These are phyloP conservation scores for Meleagris gallopavo DNA, from an alignment of 2,113 vertebrate genomes.

Conservation along the genomic window DNA sequence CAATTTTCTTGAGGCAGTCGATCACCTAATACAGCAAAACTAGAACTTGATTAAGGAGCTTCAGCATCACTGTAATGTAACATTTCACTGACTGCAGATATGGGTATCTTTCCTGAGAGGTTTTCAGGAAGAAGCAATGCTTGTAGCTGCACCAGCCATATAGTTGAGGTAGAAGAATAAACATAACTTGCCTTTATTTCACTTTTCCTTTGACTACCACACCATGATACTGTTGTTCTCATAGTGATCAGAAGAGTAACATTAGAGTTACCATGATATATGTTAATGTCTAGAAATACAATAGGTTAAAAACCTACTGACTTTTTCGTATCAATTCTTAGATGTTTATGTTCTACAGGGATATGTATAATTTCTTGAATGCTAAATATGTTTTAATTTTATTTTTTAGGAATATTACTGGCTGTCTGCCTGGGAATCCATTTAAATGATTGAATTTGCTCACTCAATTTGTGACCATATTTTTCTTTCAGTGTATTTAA, in stretches of 20 bases:
- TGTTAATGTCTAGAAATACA: not conserved
- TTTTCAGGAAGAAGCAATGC: not conserved
- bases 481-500: not conserved
- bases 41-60: conserved; percentile 38
- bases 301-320: not conserved
- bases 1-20: conserved; percentile 15
- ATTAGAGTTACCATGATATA: not conserved
- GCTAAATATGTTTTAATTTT: not conserved
- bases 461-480: not conserved
- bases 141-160: not conserved
- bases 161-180: not conserved
- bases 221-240: not conserved
- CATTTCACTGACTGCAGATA: not conserved
- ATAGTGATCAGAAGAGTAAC: not conserved
- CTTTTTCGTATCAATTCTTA: not conserved
- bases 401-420: not conserved
- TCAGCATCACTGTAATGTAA: not conserved
- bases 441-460: not conserved
- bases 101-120: not conserved
- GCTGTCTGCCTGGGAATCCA: not conserved
- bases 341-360: not conserved
- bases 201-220: not conserved
- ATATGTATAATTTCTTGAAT: not conserved
- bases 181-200: not conserved
- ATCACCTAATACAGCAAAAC: conserved; percentile 17